Base-by-base conservation (phyloP, 2,888 invertebrate genomes). In the Anoplius nigerrimus region DNA sequence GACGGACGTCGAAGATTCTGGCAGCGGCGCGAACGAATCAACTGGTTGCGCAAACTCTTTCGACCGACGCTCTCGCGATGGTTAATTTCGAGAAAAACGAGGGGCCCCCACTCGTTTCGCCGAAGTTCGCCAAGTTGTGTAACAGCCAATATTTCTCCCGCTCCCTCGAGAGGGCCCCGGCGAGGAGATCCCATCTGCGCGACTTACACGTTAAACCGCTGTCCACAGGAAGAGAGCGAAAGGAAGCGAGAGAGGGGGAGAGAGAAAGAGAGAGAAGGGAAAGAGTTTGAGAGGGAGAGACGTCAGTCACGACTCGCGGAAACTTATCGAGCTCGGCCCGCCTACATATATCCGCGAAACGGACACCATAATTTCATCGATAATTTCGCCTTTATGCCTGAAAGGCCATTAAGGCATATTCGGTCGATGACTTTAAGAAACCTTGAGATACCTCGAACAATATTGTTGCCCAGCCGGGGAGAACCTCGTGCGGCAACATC, bases 301-400 rank as follows among this genome's bases (percentile, higher is more conserved):
- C 58, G 58, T 58, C 63, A 71, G 76, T 73, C 78, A 75, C 75
- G 74, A 69, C 69, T 71, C 24, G 48, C 63, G 72, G 66, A 71
- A 70, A 75, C 73, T 76, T 72, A 80, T 77, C 74, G 76, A 72
- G 74, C 66, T 67, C 60, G 72, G 66, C 67, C 72, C 74, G 74
- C 72, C 75, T 69, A 77, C 75, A 72, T 34, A 34, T 34, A 34
- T 71, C 66, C 71, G 73, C 71, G 71, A 76, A 76, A 74, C 71
- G 58, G 62, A 69, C 62, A 74, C 73, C 66, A 67, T 74, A 77
- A 80, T 80, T 78, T 77, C 72, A 70, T 75, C 76, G 77, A 77
- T 75, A 76, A 76, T 76, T 74, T 74, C 71, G 71, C 63, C 72
- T 62, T 34, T 34, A 34, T 34, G 34, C 34, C 34, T 34, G 6